Base-by-base conservation (phyloP, 2,113 vertebrate genomes). In the Clinocottus analis region DNA sequence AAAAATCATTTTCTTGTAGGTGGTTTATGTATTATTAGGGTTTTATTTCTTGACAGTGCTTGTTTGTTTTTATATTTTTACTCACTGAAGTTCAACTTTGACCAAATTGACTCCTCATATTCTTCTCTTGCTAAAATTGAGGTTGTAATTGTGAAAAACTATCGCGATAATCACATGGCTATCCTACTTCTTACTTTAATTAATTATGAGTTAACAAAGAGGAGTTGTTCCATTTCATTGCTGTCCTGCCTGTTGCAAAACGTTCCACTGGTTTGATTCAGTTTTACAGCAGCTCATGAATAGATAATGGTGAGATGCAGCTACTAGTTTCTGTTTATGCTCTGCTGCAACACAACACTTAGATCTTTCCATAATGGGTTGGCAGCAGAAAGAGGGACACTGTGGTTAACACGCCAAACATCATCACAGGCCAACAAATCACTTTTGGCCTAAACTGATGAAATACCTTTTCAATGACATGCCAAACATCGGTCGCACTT, bases 231-330 rank as follows among this genome's bases (percentile, higher is more conserved):
- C 5, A 6, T 63, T 39, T 63, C 17, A 33, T 19, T n/a, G 16
- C 10, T 55, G 75, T 72, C 37, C 9, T 23, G n/a, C 27, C 59
- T 47, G 79, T 47, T 66, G 33, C 19, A 72, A 66, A 68, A 17
- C 14, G 1, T 31, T 47, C 16, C 41, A 4, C 19, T 23, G 39
- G 27, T 68, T 68, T 41, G 11, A 63, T 25, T 72, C 43, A 23
- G 39, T 59, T 74, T 64, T 45, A 60, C 68, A 55, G 33, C 41
- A 55, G 80, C 62, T 80, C 72, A 71, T 73, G 55, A 79, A 80
- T 23, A 85, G 53, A 56, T 68, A 56, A 62, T 23, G n/a, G n/a
- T 47, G 63, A 56, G 56, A 14, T 17, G 29, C 37, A 23, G 39
- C 39, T 25, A 31, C 25, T 23, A 29, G 17, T 39, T 75, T 69